phyloP scores from a whole-genome alignment of 2,797 vertebrate genomes.

The Diglossa cyanea region DNA sequence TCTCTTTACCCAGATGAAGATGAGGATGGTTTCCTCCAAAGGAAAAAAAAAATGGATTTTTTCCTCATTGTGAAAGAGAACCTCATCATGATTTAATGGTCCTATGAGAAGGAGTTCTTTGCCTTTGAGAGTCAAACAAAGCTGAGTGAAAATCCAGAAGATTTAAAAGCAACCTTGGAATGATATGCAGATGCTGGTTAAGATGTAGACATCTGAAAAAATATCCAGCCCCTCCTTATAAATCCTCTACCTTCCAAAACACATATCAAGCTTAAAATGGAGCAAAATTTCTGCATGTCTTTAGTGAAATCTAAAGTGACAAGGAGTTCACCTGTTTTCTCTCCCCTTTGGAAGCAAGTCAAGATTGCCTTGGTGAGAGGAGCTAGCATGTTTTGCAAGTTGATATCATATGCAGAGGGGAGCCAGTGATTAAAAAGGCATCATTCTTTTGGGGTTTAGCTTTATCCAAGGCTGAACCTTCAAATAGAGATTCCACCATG shows the following conservation, averaged over 20 bases:
- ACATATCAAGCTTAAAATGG: not conserved
- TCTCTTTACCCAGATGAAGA: not conserved
- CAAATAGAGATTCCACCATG: not conserved
- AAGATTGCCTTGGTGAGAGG: not conserved
- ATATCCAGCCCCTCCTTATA: not conserved
- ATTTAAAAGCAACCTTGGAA: not conserved
- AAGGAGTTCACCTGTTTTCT: conserved; percentile 7
- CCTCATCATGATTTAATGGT: not conserved
- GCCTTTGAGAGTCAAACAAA: not conserved
- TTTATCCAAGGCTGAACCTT: not conserved
- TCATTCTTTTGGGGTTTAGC: not conserved
- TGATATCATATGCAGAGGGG: not conserved
- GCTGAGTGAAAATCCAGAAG: not conserved
- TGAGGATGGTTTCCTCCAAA: not conserved
- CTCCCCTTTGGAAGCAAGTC: not conserved
- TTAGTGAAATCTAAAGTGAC: not conserved
- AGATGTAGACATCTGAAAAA: not conserved
- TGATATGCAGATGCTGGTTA: not conserved
- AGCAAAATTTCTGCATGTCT: not conserved
- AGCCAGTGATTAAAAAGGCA: not conserved
- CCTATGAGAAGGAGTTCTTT: not conserved
- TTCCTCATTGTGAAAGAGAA: not conserved
- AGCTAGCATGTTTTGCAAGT: not conserved
- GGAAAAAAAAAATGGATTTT: not conserved
- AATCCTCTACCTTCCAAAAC: not conserved